Evolutionary conservation across 2,888 invertebrate species (phyloP).

Genomic region (Xylocampa areola): DNA sequence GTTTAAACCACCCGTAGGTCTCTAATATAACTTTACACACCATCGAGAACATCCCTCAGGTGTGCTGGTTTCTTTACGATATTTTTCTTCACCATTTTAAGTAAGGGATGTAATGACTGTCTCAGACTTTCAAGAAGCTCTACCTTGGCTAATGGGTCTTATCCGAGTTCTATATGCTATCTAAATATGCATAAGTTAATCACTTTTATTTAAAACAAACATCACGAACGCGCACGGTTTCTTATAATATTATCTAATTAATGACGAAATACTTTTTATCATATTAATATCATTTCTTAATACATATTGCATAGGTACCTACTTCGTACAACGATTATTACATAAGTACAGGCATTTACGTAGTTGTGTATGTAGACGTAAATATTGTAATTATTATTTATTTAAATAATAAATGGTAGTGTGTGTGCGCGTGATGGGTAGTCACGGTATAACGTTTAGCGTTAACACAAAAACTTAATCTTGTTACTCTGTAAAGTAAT

Average conservation of each 20-base stretch:
- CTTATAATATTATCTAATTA: conserved; percentile 25
- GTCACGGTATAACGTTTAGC: conserved; percentile 57
- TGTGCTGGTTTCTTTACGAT: too few relatives aligned
- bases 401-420: conserved; percentile 33
- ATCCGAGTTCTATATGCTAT: too few relatives aligned
- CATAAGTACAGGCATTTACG: conserved; percentile 38
- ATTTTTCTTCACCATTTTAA: too few relatives aligned
- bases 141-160: too few relatives aligned
- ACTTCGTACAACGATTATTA: conserved; percentile 39
- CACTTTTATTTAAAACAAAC: conserved; percentile 1
- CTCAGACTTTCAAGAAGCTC: too few relatives aligned
- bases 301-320: conserved; percentile 4
- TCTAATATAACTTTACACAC: too few relatives aligned
- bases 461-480: conserved; percentile 42
- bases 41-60: too few relatives aligned
- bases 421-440: conserved; percentile 49
- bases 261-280: conserved; percentile 31
- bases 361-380: conserved; percentile 30
- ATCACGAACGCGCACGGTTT: conserved; percentile 7
- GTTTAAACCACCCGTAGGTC: too few relatives aligned
- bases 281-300: conserved; percentile 36
- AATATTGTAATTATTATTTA: conserved; percentile 49
- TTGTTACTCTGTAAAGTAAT: conserved; percentile 26
- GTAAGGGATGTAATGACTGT: too few relatives aligned
- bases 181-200: too few relatives aligned